Percentiles rank a stretch among this genome's conserved stretches.
phyloP scores from a whole-genome alignment of 2,888 invertebrate genomes.

The Hemistola chrysoprasaria region DNA sequence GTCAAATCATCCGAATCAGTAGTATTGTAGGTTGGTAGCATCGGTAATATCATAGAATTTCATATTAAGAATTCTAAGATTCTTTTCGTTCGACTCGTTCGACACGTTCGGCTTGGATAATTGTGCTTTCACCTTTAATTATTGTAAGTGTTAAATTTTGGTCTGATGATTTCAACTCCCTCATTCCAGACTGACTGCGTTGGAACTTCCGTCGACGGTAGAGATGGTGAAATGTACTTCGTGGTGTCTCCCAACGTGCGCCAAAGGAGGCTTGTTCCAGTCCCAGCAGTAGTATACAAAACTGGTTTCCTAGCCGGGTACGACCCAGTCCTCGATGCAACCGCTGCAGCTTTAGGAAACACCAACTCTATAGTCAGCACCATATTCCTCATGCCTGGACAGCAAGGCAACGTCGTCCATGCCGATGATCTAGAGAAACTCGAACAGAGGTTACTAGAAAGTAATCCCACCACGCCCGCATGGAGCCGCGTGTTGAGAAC shows the following conservation, averaged over 20 bases:
- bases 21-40: too few species aligned
- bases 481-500: slow-evolving; percentile 89
- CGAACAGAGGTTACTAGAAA: slow-evolving; percentile 86
- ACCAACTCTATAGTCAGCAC: slow-evolving; percentile 88
- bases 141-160: too few species aligned
- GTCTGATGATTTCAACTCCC: too few species aligned
- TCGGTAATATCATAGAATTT: too few species aligned
- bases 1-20: too few species aligned
- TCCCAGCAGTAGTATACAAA: slow-evolving; percentile 91
- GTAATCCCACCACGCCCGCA: slow-evolving; percentile 85
- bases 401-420: slow-evolving; percentile 90
- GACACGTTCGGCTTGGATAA: too few species aligned
- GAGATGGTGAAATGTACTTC: slow-evolving; percentile 94
- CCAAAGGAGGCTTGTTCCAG: slow-evolving; percentile 90
- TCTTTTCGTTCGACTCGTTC: too few species aligned
- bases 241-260: slow-evolving; percentile 90
- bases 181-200: slow-evolving; percentile 90
- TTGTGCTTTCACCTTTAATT: too few species aligned
- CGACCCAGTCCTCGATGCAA: slow-evolving; percentile 92
- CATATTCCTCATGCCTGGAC: slow-evolving; percentile 92
- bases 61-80: too few species aligned
- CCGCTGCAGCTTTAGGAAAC: slow-evolving; percentile 89
- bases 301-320: slow-evolving; percentile 91
- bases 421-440: slow-evolving; percentile 89
- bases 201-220: slow-evolving; percentile 86